A percentile compares a stretch with the other conserved stretches of the same genome.
These are phyloP conservation scores for Nylanderia fulva DNA, from an alignment of 1,140 invertebrate genomes.

Conservation along the genomic window DNA sequence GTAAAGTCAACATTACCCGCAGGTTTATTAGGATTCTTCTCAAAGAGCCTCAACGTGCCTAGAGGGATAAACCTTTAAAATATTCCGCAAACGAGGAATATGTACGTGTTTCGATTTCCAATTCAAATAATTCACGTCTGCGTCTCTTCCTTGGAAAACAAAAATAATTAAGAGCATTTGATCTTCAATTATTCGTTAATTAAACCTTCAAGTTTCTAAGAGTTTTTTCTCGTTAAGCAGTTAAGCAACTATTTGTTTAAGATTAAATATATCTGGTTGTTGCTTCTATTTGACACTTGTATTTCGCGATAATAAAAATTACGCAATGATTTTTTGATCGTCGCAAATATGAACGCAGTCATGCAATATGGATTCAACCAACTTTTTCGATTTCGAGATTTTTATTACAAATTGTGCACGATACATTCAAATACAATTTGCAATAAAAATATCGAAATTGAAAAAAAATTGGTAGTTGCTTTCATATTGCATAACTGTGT, in stretches of 20 bases:
- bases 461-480: too few relatives aligned
- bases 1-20: slow-evolving; percentile 24
- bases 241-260: not conserved
- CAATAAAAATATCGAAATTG: too few relatives aligned
- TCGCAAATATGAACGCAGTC: too few relatives aligned
- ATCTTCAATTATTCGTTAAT: slow-evolving; percentile 33
- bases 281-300: not conserved
- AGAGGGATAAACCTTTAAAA: slow-evolving; percentile 25
- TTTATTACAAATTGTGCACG: too few relatives aligned
- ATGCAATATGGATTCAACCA: too few relatives aligned
- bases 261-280: slow-evolving; percentile 3
- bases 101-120: not conserved
- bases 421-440: too few relatives aligned
- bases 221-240: not conserved
- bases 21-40: slow-evolving; percentile 25
- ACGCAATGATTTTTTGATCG: not conserved
- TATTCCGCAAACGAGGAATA: not conserved
- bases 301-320: not conserved
- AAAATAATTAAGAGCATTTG: slow-evolving; percentile 34
- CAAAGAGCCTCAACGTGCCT: slow-evolving; percentile 8
- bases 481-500: too few relatives aligned
- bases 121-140: slow-evolving; percentile 9
- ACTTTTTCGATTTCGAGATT: too few relatives aligned
- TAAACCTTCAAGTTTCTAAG: not conserved
- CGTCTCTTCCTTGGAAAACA: not conserved